Percentiles rank a stretch among this genome's conserved stretches.
These are phyloP conservation scores for Brachionichthys hirsutus DNA, from an alignment of 2,113 vertebrate genomes.

Conservation along the genomic window DNA sequence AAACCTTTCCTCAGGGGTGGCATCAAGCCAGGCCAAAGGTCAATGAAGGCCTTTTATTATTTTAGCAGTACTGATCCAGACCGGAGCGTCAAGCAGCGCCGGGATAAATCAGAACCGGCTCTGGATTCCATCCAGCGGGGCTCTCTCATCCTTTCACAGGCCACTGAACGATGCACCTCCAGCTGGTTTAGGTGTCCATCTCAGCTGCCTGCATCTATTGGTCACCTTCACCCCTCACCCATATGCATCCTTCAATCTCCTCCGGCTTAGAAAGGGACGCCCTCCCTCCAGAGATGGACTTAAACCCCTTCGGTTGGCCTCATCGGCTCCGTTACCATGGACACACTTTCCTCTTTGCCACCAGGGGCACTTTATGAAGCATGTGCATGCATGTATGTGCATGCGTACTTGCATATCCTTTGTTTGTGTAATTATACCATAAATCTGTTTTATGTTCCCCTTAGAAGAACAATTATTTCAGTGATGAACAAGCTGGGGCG, in stretches of 20 bases:
- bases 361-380: slow-evolving; percentile 19
- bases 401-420: slow-evolving; percentile 10
- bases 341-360: slow-evolving; percentile 21
- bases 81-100: too few species aligned
- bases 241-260: too few species aligned
- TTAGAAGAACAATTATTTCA: slow-evolving; percentile 47
- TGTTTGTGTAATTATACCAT: slow-evolving; percentile 41
- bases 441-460: slow-evolving; percentile 39
- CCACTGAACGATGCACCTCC: slow-evolving; percentile 17
- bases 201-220: not conserved
- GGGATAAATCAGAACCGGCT: too few species aligned
- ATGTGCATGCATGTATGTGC: slow-evolving; percentile 11
- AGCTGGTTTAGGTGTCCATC: slow-evolving; percentile 5
- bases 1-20: slow-evolving; percentile 50
- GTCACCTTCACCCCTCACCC: too few species aligned
- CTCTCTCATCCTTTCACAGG: slow-evolving; percentile 41
- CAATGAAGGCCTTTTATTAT: slow-evolving; percentile 18
- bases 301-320: not conserved
- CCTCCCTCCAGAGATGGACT: too few species aligned
- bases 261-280: too few species aligned
- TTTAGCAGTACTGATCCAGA: too few species aligned
- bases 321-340: slow-evolving; percentile 53
- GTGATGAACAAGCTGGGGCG: slow-evolving; percentile 39
- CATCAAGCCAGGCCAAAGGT: slow-evolving; percentile 54
- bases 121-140: not conserved